These are phyloP conservation scores for Hartigia nigra DNA, from an alignment of 2,888 invertebrate species.

Conservation along the genomic window DNA sequence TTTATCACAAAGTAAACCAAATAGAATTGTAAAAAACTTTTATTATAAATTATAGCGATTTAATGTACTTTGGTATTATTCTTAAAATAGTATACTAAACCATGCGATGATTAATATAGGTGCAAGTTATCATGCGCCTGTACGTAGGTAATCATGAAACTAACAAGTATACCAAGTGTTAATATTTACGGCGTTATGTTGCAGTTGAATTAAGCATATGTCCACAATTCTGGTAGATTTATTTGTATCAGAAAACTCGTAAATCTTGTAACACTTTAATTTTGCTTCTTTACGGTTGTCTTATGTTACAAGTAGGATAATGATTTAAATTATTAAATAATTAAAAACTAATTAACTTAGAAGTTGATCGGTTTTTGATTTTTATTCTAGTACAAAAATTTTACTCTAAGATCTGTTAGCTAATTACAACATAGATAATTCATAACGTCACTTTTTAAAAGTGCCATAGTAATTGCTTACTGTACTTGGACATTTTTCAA, in stretches of 20 bases:
- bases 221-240: neutral
- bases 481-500: neutral
- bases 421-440: too few relatives aligned
- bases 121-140: neutral
- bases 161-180: neutral
- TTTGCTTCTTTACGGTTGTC: neutral
- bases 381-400: too few relatives aligned
- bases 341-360: neutral
- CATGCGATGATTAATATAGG: neutral
- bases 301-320: neutral
- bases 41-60: too few relatives aligned
- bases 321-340: neutral
- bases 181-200: too few relatives aligned
- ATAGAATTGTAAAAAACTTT: too few relatives aligned
- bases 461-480: neutral
- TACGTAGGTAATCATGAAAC: neutral
- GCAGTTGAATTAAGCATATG: neutral
- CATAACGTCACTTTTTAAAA: neutral
- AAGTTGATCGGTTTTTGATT: too few relatives aligned
- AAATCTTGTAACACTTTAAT: neutral
- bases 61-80: neutral
- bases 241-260: neutral
- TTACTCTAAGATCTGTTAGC: neutral
- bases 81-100: neutral
- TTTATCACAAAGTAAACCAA: too few relatives aligned